Evolutionary conservation across 1,140 invertebrate species (phyloP), one percentile per base, ranked within the genome.

Genomic region (Diorhabda elongata): DNA sequence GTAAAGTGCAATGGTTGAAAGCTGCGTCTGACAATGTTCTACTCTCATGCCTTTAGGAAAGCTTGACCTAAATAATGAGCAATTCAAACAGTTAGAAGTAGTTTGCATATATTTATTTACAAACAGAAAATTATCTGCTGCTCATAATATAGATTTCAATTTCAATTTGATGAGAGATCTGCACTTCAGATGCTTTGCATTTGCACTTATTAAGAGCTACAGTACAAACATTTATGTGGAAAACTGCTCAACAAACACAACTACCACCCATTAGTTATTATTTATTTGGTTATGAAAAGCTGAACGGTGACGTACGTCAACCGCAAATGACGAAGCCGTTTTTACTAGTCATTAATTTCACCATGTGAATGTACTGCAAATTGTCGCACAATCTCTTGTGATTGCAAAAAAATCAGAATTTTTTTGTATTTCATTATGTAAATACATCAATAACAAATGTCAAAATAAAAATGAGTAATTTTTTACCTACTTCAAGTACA

Each of bases 361-460:
- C 26, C 26, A 26, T 2, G 26, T 26, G 26, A 26, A 26, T 26
- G 26, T 26, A 26, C 26, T 26, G 26, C 26, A 26, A 26, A 26
- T 26, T 26, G 26, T 26, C 1, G 26, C 26, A 26, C 26, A 26
- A 26, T 26, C 26, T 26, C 26, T 26, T 26, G 26, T 58, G 44
- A 56, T 4, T 66, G 69, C 62, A 66, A 67, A 43, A 64, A 58
- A 26, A 26, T 11, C 26, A 26, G 26, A 26, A 26, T 26, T 26
- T 0, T 44, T 56, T 73, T 70, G 69, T 73, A 73, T 70, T 73
- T 70, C 58, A 58, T 73, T 73, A 42, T 70, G 68, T 63, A 70
- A 68, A 69, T 72, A 68, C 45, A 63, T 67, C 3, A 69, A 64
- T 65, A 72, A 72, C 45, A 42, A 72, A 52, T 72, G 58, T 64